A percentile compares a stretch with the other conserved stretches of the same genome.
These are phyloP conservation scores for Verasper variegatus DNA, from an alignment of 2,113 vertebrate genomes.

Conservation along the genomic window DNA sequence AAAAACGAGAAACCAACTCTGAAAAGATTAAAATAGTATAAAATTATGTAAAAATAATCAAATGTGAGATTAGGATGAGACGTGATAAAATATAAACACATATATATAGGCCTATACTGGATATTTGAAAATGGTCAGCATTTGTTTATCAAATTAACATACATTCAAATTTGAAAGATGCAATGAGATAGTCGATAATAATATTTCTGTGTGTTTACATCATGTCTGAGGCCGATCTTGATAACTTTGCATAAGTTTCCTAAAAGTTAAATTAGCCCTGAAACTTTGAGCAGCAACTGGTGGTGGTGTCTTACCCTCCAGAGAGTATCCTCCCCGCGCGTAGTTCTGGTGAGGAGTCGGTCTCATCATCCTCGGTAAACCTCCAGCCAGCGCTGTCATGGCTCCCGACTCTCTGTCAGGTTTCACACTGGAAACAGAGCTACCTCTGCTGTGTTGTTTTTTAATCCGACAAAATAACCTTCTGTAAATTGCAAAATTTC, in stretches of 20 bases:
- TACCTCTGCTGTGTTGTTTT: slow-evolving; percentile 2
- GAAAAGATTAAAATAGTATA: too few relatives aligned
- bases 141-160: not conserved
- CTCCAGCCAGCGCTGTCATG: slow-evolving; percentile 95
- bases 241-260: not conserved
- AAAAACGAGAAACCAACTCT: too few relatives aligned
- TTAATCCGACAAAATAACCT: slow-evolving; percentile 31
- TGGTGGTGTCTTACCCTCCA: slow-evolving; percentile 88
- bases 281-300: slow-evolving; percentile 17
- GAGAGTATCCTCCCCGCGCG: slow-evolving; percentile 92
- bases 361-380: slow-evolving; percentile 97
- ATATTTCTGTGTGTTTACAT: not conserved
- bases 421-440: not conserved
- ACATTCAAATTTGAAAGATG: too few relatives aligned
- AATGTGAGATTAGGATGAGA: too few relatives aligned
- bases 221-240: not conserved
- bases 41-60: too few relatives aligned
- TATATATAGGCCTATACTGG: too few relatives aligned
- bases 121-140: not conserved
- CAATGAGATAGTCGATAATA: too few relatives aligned
- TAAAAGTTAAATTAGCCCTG: not conserved
- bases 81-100: too few relatives aligned
- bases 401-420: slow-evolving; percentile 68
- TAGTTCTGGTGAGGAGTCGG: slow-evolving; percentile 96
- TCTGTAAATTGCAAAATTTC: not conserved